Evolutionary conservation across 2,797 vertebrate genomes (phyloP).

Genomic region (Micropoecilia bifurca): DNA sequence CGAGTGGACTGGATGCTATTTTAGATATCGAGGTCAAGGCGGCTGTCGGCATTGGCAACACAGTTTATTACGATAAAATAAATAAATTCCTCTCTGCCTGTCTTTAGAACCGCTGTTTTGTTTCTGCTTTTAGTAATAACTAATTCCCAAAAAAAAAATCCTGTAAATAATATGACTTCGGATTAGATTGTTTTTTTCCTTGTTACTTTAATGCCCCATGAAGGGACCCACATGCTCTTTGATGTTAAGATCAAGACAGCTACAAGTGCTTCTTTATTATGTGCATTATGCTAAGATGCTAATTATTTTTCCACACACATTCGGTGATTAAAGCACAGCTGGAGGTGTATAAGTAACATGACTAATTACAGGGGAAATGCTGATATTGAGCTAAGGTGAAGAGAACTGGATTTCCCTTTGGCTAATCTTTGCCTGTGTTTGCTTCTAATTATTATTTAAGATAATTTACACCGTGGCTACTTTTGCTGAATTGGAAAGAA

Average conservation of each 20-base stretch:
- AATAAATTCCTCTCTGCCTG: conserved; percentile 33
- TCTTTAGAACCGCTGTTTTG: conserved; percentile 35
- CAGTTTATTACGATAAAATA: conserved; percentile 29
- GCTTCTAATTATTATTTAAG: conserved; percentile 30
- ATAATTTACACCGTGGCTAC: conserved; percentile 22
- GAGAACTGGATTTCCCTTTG: conserved; percentile 52
- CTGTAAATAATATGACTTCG: conserved; percentile 70
- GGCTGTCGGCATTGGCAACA: conserved; percentile 42
- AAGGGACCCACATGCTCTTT: conserved; percentile 73
- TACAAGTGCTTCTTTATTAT: conserved; percentile 72
- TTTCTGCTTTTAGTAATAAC: conserved; percentile 28
- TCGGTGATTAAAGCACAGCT: conserved; percentile 77
- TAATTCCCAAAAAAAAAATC: conserved; percentile 47
- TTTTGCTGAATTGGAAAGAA: conserved; percentile 7
- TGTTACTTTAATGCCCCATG: conserved; percentile 67
- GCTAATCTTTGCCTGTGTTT: conserved; percentile 50
- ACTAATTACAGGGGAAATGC: conserved; percentile 72
- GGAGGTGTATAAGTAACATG: conserved; percentile 68
- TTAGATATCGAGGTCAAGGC: conserved; percentile 65
- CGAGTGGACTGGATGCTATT: conserved; percentile 66
- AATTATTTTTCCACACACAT: conserved; percentile 79
- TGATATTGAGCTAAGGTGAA: conserved; percentile 50
- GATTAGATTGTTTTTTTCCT: conserved; percentile 65
- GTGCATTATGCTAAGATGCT: conserved; percentile 75
- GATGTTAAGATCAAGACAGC: conserved; percentile 75